Conservation (phyloP, 2,888 invertebrate genomes). For the Hemistola chrysoprasaria region DNA sequence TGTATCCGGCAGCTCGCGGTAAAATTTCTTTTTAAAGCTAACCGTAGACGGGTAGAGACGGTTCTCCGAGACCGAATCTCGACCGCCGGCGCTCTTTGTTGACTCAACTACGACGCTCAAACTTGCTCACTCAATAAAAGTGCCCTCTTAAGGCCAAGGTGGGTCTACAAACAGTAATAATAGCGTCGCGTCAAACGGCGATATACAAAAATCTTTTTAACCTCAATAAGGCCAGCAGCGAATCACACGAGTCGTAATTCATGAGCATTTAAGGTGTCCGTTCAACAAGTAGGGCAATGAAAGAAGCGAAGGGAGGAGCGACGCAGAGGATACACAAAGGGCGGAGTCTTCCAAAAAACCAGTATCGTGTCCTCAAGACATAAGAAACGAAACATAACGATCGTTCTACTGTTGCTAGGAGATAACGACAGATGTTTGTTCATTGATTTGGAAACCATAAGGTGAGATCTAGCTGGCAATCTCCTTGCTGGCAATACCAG, state of each 20-base stretch:
- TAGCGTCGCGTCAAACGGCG: constrained; percentile 31
- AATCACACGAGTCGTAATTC: constrained; percentile 62
- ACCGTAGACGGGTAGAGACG: constrained; percentile 48
- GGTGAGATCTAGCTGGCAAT: constrained; percentile 36
- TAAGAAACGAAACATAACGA: constrained; percentile 63
- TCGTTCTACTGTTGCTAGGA: constrained; percentile 63
- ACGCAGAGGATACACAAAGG: constrained; percentile 59
- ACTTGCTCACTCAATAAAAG: constrained; percentile 44
- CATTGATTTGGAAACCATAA: constrained; percentile 45
- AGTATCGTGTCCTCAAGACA: constrained; percentile 65
- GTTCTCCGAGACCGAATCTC: constrained; percentile 19
- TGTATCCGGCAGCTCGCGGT: constrained; percentile 54
- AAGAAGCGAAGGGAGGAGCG: constrained; percentile 76
- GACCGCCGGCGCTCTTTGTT: constrained; percentile 45
- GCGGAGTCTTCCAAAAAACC: constrained; percentile 72
- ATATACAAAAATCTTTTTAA: constrained; percentile 32
- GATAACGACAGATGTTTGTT: constrained; percentile 58
- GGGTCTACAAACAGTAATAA: constrained; percentile 29
- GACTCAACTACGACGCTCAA: constrained; percentile 54
- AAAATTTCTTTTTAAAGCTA: constrained; percentile 65
- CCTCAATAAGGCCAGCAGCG: constrained; percentile 48
- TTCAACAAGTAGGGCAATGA: constrained; percentile 68
- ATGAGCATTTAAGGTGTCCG: constrained; percentile 56
- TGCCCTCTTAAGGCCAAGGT: constrained; percentile 35
- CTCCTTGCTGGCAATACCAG: constrained; percentile 36